phyloP scores from a whole-genome alignment of 2,888 invertebrate genomes.

The Dynastes tityus region DNA sequence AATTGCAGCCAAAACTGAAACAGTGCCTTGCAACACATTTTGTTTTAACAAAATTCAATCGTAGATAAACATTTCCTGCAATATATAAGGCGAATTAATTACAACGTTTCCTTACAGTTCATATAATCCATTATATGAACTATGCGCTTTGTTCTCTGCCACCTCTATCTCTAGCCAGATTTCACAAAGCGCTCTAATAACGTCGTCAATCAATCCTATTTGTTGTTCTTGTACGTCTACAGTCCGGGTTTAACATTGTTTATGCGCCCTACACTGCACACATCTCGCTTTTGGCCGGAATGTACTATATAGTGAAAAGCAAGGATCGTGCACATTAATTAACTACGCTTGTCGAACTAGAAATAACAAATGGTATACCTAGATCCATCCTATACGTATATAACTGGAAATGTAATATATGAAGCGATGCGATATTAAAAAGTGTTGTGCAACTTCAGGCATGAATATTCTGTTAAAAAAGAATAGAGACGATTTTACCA shows the following conservation, averaged over 20 bases:
- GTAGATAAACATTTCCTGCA: too few relatives aligned
- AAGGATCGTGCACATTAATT: constrained; percentile 32
- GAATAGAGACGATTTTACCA: too few relatives aligned
- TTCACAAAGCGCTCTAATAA: background rate
- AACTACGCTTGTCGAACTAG: constrained; percentile 9
- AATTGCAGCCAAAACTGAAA: too few relatives aligned
- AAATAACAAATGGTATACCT: constrained; percentile 9
- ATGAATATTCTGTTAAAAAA: too few relatives aligned
- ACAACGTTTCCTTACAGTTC: too few relatives aligned
- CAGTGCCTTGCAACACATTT: too few relatives aligned
- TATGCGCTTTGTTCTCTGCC: too few relatives aligned
- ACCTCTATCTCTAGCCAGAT: too few relatives aligned
- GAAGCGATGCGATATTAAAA: background rate
- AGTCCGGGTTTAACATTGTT: background rate
- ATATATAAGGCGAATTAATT: too few relatives aligned
- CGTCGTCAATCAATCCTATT: constrained; percentile 2
- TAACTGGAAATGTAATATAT: background rate
- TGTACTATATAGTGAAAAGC: background rate
- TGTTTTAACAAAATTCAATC: too few relatives aligned
- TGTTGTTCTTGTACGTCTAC: background rate
- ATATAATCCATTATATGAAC: too few relatives aligned
- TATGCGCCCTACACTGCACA: constrained; percentile 4
- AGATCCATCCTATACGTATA: background rate
- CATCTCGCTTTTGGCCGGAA: constrained; percentile 14
- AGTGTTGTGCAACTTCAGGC: too few relatives aligned